Conservation (phyloP, 37 sponge, comb jelly and placozoan species). For the Halichondria panicea region DNA sequence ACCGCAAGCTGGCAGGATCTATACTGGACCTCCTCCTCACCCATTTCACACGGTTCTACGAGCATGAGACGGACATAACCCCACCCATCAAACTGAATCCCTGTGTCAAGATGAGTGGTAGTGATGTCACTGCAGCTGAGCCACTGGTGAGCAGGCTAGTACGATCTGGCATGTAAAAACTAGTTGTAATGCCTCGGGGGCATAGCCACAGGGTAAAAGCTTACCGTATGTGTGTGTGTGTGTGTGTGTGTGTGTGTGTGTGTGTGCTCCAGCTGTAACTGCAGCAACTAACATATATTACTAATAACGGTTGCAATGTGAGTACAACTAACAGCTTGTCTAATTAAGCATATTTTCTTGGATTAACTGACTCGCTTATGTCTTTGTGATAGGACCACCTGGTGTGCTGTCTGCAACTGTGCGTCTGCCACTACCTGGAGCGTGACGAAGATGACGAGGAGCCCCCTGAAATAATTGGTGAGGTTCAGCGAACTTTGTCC, state of each 20-base stretch:
- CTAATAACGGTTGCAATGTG: no score
- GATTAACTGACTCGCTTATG: no score
- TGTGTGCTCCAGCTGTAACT: no score
- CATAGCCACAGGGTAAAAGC: no score
- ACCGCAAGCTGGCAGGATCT: constrained; percentile 63
- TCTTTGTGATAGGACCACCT: constrained; percentile 56
- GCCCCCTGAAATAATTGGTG: constrained; percentile 18
- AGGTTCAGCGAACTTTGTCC: constrained; percentile 30
- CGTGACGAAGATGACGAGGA: constrained; percentile 22
- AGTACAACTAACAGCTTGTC: no score
- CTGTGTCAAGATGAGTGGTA: constrained; percentile 25
- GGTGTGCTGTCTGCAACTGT: constrained; percentile 50
- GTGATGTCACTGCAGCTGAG: constrained; percentile 28
- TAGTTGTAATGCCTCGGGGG: no score
- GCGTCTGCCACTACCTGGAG: constrained; percentile 24
- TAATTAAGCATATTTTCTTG: no score
- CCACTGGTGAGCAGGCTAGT: constrained; percentile 56
- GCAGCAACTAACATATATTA: no score
- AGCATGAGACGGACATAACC: constrained; percentile 18
- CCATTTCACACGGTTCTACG: constrained; percentile 58
- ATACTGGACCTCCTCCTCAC: constrained; percentile 68
- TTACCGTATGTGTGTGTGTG: no score
- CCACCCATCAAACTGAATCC: constrained; percentile 62
- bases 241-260: no score
- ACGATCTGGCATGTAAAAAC: no score